Percentiles rank a stretch among this genome's conserved stretches.
Conservation (phyloP, 1,140 invertebrate species). For the Venturia canescens region DNA sequence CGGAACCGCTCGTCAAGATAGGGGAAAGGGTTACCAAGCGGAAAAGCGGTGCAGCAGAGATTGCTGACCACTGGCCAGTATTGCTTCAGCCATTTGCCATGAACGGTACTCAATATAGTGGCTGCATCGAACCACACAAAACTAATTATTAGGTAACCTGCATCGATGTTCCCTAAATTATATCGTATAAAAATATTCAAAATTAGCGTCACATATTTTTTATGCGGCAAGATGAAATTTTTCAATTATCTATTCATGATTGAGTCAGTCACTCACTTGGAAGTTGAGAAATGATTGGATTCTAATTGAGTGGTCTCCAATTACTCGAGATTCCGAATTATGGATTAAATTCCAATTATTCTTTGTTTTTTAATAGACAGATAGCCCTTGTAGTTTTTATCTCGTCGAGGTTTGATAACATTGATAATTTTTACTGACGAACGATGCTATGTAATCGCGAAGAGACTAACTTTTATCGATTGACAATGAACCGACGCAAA, state of each 20-base stretch:
- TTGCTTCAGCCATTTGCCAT: constrained; percentile 15
- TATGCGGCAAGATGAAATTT: no score
- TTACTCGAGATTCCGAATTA: no score
- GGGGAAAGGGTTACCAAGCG: background rate
- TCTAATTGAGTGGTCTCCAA: no score
- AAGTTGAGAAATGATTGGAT: no score
- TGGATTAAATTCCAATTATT: no score
- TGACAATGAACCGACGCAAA: constrained; percentile 64
- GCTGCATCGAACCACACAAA: constrained; percentile 8
- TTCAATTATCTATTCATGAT: no score
- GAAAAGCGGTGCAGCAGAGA: constrained; percentile 18
- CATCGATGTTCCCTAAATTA: background rate
- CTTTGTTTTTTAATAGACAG: no score
- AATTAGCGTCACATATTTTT: no score
- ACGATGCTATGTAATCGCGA: background rate
- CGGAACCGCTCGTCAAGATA: constrained; percentile 24
- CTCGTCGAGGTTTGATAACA: background rate
- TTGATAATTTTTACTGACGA: background rate
- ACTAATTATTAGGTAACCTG: constrained; percentile 14
- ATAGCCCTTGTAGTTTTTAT: no score
- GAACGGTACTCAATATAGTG: constrained; percentile 16
- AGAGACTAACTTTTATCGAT: constrained; percentile 60
- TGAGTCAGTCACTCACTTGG: no score
- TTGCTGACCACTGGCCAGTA: constrained; percentile 33
- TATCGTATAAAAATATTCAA: no score